phyloP scores from a whole-genome alignment of 2,888 invertebrate genomes.

The Sinelater perroti region DNA sequence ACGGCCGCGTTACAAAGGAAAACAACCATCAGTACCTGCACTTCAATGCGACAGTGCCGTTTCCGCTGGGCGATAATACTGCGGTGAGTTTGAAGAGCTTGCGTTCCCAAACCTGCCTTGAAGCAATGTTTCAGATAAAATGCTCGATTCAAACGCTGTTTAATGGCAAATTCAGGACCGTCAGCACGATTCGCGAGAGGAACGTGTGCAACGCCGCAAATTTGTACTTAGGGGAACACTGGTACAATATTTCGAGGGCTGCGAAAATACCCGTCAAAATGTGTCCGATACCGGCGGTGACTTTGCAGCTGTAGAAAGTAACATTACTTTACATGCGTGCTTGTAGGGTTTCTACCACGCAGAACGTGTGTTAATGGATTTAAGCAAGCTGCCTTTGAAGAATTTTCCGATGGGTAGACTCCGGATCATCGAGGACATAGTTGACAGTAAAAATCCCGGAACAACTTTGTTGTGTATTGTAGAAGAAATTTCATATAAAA shows the following conservation, averaged over 20 bases:
- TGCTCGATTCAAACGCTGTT: not conserved
- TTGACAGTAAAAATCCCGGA: not conserved
- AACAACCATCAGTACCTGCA: not conserved
- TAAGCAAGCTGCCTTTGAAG: not conserved
- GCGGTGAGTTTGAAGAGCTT: not conserved
- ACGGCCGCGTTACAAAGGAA: not conserved
- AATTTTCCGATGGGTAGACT: not conserved
- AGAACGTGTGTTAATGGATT: not conserved
- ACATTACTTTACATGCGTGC: too few species aligned
- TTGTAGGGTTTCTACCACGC: not conserved
- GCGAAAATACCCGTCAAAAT: not conserved
- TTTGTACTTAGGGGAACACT: conserved; percentile 4
- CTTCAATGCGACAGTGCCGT: not conserved
- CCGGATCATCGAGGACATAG: not conserved
- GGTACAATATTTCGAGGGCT: not conserved
- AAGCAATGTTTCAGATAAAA: not conserved
- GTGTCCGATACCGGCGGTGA: conserved; percentile 13
- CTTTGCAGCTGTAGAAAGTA: not conserved
- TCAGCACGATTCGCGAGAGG: not conserved
- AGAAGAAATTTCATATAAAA: too few species aligned
- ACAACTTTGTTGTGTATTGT: not conserved
- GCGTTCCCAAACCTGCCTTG: not conserved
- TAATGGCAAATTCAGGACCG: not conserved
- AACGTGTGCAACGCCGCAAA: conserved; percentile 1
- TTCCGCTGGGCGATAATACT: conserved; percentile 10